Percentiles rank a stretch among this genome's conserved stretches.
These are phyloP conservation scores for Crotophaga sulcirostris DNA, from an alignment of 2,113 vertebrate genomes.

Conservation along the genomic window DNA sequence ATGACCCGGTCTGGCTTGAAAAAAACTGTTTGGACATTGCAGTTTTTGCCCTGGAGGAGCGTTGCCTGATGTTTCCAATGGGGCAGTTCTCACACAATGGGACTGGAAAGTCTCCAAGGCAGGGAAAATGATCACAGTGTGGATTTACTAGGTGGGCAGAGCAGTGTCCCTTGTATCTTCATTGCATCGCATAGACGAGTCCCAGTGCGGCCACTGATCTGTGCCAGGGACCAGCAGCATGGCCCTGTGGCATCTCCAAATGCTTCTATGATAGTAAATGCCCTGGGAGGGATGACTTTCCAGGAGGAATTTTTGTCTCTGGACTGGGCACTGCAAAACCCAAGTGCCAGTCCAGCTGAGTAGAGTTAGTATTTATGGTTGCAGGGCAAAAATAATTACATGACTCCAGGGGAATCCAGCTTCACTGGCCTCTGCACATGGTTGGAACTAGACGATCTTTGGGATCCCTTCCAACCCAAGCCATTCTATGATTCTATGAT, in stretches of 20 bases:
- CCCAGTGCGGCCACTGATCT: not conserved
- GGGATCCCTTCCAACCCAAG: no score
- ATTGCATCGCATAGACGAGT: fast-evolving
- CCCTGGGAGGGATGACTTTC: not conserved
- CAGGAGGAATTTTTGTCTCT: not conserved
- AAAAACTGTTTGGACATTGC: fast-evolving
- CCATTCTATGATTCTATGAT: not conserved
- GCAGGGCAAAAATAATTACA: not conserved
- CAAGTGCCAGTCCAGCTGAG: not conserved
- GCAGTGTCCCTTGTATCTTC: not conserved
- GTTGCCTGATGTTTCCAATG: fast-evolving
- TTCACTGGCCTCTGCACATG: not conserved
- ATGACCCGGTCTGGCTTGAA: not conserved
- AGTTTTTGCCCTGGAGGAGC: not conserved
- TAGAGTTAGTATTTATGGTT: not conserved
- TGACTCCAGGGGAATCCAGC: not conserved
- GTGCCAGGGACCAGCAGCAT: not conserved
- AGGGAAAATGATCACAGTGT: fast-evolving
- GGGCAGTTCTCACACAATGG: not conserved
- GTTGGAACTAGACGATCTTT: not conserved
- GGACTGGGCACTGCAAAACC: not conserved
- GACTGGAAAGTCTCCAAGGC: not conserved
- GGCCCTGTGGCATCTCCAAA: not conserved
- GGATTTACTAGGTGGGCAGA: not conserved
- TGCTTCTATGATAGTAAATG: not conserved